These are phyloP conservation scores for Macrostomum cliftonense DNA, from an alignment of 2,888 invertebrate species.

Conservation along the genomic window DNA sequence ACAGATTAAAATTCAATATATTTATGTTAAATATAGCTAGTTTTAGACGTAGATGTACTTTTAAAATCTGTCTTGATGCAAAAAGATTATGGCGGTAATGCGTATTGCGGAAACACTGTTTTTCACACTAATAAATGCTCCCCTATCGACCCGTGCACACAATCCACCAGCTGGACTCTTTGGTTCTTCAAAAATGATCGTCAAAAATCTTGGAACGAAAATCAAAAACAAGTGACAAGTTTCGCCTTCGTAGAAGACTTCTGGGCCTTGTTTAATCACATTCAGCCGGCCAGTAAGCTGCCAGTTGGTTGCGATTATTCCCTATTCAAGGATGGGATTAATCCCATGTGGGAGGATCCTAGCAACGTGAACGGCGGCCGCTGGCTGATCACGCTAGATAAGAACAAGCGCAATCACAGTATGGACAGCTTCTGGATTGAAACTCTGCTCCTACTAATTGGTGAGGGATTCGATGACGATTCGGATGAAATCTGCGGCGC, in stretches of 20 bases:
- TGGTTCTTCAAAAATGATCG: conserved; percentile 88
- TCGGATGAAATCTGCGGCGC: conserved; percentile 87
- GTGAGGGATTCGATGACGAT: conserved; percentile 77
- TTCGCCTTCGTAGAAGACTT: conserved; percentile 95
- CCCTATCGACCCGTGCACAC: too few species aligned
- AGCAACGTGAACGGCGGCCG: conserved; percentile 76
- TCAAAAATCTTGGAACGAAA: conserved; percentile 70
- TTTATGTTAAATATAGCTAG: too few species aligned
- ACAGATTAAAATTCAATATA: too few species aligned
- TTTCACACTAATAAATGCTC: too few species aligned
- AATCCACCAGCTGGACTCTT: conserved; percentile 81
- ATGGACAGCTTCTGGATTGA: conserved; percentile 68
- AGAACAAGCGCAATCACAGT: conserved; percentile 52
- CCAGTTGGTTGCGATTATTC: conserved; percentile 63
- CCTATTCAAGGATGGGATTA: conserved; percentile 51
- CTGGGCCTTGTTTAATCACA: conserved; percentile 85
- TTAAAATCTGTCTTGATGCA: too few species aligned
- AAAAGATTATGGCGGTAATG: too few species aligned
- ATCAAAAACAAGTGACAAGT: conserved; percentile 73
- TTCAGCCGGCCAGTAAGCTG: conserved; percentile 65
- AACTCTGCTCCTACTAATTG: conserved; percentile 51
- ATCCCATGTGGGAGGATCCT: conserved; percentile 88
- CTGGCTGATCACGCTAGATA: conserved; percentile 67
- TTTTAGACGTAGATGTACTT: too few species aligned
- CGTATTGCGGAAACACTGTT: too few species aligned